A percentile compares a stretch with the other conserved stretches of the same genome.
These are phyloP conservation scores for Cydia splendana DNA, from an alignment of 1,140 invertebrate genomes.

Conservation along the genomic window DNA sequence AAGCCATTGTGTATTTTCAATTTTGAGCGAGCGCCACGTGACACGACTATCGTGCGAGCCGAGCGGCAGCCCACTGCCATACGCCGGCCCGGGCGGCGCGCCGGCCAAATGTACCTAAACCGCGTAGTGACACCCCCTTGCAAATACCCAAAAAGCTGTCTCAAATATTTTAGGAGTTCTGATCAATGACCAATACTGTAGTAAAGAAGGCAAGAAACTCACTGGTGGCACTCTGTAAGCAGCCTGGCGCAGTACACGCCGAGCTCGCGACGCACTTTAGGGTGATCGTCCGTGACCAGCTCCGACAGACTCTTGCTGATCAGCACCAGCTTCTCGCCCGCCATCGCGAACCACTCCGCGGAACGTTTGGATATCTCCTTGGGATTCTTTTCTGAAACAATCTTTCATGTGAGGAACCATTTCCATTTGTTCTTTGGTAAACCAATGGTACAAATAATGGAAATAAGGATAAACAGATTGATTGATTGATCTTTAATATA, in stretches of 20 bases:
- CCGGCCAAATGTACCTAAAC: too few species aligned
- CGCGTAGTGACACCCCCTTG: too few species aligned
- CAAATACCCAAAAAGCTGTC: too few species aligned
- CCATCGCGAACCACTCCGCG: constrained; percentile 80
- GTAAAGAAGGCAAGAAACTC: constrained; percentile 44
- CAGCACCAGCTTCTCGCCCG: constrained; percentile 78
- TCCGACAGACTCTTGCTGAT: constrained; percentile 76
- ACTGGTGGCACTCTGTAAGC: constrained; percentile 80
- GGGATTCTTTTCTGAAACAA: constrained; percentile 56
- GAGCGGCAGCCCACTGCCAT: too few species aligned
- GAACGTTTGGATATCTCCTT: constrained; percentile 72
- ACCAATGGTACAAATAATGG: too few species aligned
- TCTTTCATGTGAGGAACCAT: not conserved
- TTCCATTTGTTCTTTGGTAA: too few species aligned
- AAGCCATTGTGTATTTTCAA: too few species aligned
- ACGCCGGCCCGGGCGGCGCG: too few species aligned
- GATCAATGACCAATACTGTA: not conserved
- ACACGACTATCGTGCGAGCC: too few species aligned
- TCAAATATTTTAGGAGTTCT: not conserved
- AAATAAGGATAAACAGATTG: too few species aligned
- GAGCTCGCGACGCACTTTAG: constrained; percentile 81
- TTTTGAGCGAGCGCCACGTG: too few species aligned
- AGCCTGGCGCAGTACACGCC: constrained; percentile 75
- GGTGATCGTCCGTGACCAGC: constrained; percentile 79
- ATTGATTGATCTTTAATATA: too few species aligned